Percentiles rank a stretch among this genome's conserved stretches.
These are phyloP conservation scores for Chionoecetes opilio DNA, from an alignment of 1,140 invertebrate species.

Conservation along the genomic window DNA sequence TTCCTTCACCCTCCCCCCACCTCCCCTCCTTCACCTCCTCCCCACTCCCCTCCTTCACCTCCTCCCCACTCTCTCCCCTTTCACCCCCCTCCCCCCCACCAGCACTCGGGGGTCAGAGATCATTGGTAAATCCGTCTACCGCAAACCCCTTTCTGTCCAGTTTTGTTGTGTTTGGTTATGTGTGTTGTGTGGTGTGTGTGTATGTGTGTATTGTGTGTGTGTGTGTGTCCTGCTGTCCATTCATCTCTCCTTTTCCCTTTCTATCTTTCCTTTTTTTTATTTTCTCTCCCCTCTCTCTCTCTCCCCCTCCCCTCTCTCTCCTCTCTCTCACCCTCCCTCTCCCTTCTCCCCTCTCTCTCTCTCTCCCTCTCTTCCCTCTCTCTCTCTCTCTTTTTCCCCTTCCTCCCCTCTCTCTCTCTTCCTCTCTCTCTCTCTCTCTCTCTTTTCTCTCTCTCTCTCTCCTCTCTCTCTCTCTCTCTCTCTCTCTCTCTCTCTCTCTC, in stretches of 20 bases:
- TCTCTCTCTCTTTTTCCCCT: background rate
- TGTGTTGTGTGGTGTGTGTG: too few relatives aligned
- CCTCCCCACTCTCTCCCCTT: background rate
- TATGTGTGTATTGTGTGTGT: too few relatives aligned
- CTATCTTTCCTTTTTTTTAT: too few relatives aligned
- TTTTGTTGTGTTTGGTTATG: too few relatives aligned
- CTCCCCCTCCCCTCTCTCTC: too few relatives aligned
- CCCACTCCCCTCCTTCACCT: background rate
- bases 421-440: background rate
- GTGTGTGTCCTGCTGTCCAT: background rate
- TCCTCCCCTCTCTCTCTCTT: background rate
- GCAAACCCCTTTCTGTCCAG: too few relatives aligned
- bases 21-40: background rate
- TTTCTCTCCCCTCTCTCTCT: too few relatives aligned
- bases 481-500: background rate
- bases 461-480: background rate
- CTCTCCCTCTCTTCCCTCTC: too few relatives aligned
- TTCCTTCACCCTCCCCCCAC: background rate
- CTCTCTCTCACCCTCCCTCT: background rate
- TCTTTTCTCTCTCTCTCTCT: background rate
- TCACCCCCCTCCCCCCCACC: background rate
- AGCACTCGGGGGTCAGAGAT: too few relatives aligned
- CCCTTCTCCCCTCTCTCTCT: too few relatives aligned
- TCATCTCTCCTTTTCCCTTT: constrained; percentile 3
- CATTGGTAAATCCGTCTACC: too few relatives aligned